A percentile compares a stretch with the other conserved stretches of the same genome.
Conservation (phyloP, 2,888 invertebrate genomes). For the Spodoptera picta region DNA sequence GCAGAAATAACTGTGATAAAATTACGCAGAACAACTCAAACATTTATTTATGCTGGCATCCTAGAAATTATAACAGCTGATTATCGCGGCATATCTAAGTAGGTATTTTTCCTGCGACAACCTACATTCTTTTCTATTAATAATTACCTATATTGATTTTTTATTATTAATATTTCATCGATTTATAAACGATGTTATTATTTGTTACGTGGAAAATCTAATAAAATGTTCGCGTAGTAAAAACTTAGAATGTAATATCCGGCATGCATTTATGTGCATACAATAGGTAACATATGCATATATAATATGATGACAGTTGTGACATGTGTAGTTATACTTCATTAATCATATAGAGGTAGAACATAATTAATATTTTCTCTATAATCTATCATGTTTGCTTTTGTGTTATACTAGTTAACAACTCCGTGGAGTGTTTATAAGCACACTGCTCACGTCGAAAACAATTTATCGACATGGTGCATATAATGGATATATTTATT, state of each 20-base stretch:
- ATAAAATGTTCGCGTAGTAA: too few species aligned
- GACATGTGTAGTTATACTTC: background rate
- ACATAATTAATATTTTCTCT: slow-evolving; percentile 9
- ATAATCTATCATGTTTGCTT: slow-evolving; percentile 14
- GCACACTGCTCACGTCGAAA: slow-evolving; percentile 1
- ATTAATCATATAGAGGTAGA: slow-evolving; percentile 41
- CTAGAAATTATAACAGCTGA: slow-evolving; percentile 18
- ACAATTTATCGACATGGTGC: slow-evolving; percentile 13
- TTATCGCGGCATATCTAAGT: background rate
- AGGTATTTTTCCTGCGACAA: slow-evolving; percentile 30
- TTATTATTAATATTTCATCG: background rate
- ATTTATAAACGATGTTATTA: slow-evolving; percentile 1
- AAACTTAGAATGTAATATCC: too few species aligned
- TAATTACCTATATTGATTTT: slow-evolving; percentile 6
- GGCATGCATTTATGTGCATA: too few species aligned
- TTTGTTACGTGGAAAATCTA: too few species aligned
- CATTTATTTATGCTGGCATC: slow-evolving; percentile 47
- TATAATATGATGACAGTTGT: slow-evolving; percentile 10
- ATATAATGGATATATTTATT: slow-evolving; percentile 16
- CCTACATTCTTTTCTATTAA: background rate
- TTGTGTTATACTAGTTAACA: slow-evolving; percentile 1
- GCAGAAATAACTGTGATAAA: slow-evolving; percentile 4
- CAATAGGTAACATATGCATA: background rate
- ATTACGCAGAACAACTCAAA: slow-evolving; percentile 21
- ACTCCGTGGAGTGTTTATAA: background rate